phyloP scores from a whole-genome alignment of 2,888 invertebrate genomes.

The Drosophila prolongata region DNA sequence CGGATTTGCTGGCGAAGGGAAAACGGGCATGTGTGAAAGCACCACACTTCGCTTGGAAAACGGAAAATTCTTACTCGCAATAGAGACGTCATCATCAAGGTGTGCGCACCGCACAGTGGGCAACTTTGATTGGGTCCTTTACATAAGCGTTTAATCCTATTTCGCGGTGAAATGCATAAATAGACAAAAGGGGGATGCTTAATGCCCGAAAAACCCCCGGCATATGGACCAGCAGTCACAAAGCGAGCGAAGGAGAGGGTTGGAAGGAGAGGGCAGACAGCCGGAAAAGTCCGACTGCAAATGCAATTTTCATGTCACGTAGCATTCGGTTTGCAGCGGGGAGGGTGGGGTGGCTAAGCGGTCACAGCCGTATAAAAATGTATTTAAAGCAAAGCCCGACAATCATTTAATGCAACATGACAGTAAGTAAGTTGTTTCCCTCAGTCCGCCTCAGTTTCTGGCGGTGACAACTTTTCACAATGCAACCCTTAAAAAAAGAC shows the following conservation, averaged over 20 bases:
- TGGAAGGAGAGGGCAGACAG: conserved; percentile 23
- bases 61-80: conserved; percentile 21
- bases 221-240: conserved; percentile 56
- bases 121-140: conserved; percentile 80
- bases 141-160: conserved; percentile 83
- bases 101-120: conserved; percentile 53
- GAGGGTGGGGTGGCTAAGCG: conserved; percentile 55
- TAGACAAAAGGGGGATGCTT: conserved; percentile 69
- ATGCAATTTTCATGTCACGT: conserved; percentile 77
- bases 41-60: conserved; percentile 12
- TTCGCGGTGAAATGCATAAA: conserved; percentile 83
- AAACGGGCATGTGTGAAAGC: conserved; percentile 69
- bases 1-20: conserved; percentile 74
- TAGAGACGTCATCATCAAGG: conserved; percentile 61
- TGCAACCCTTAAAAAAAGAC: conserved; percentile 33
- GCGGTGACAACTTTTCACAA: conserved; percentile 35
- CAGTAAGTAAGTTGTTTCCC: conserved; percentile 66
- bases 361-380: conserved; percentile 56
- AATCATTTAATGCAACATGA: conserved; percentile 78
- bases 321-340: conserved; percentile 37
- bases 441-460: background rate
- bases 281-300: conserved; percentile 38
- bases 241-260: conserved; percentile 23
- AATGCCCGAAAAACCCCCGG: conserved; percentile 45
- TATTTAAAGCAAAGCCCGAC: conserved; percentile 71